Base-by-base conservation (phyloP, 2,888 invertebrate species). In the Dryadula phaetusa region DNA sequence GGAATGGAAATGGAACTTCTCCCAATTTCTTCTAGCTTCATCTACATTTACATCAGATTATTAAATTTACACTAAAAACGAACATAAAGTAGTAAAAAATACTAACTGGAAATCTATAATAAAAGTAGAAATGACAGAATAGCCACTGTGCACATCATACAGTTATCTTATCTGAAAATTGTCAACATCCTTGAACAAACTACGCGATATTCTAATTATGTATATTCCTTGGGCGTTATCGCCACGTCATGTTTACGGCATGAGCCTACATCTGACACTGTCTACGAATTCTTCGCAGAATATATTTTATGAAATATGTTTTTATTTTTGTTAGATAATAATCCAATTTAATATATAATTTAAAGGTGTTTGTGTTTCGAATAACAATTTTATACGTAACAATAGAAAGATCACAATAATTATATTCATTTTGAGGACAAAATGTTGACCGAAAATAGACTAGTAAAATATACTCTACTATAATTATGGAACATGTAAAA, bases 161-260 rank as follows among this genome's bases (percentile, higher is more conserved):
- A 52, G 10, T 52, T 16, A 40, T 56, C n/a, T 40, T 40, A 40
- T 40, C 20, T 22, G 37, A 22, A 37, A 56, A 56, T 40, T 10
- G 2, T 8, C 22, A 22, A 37, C 37, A n/a, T 56, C 22, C 37
- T 40, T n/a, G 22, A 40, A 56, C n/a, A 2, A 52, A 52, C 22
- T 54, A 20, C 40, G 56, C 22, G 20, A 54, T 16, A 54, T 37
- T 8, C 20, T 37, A 20, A 37, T 54, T 54, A 54, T 20, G 7
- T 54, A 54, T 7, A 20, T 54, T n/a, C 34, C 20, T 54, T 37
- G 18, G 54, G 8, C 20, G 54, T 54, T 54, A 54, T 37, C 34
- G 34, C 20, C 20, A 49, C 47, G 53, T 53, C 18, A 32, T 53
- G 34, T 34, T 34, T 53, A 34, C 18, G 28, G 32, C 53, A 53